Evolutionary conservation across 1,140 invertebrate genomes (phyloP).

Genomic region (Aphis craccivora): DNA sequence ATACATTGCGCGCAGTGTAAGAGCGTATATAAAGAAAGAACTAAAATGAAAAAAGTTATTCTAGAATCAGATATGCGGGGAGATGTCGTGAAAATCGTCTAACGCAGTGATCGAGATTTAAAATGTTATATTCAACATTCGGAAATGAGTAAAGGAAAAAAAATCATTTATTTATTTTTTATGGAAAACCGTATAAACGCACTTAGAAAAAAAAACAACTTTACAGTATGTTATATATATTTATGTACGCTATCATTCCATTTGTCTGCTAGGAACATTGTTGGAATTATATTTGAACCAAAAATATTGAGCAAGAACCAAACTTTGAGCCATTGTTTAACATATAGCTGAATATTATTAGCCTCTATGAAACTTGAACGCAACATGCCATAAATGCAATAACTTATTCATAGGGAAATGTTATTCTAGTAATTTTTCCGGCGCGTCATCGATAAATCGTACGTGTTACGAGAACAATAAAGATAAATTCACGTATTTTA

Average conservation of each 20-base stretch:
- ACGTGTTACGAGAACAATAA: neutral
- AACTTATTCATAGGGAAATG: neutral
- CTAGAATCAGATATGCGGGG: neutral
- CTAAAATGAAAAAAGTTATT: conserved; percentile 2
- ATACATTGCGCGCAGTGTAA: neutral
- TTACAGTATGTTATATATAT: neutral
- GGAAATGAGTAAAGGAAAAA: neutral
- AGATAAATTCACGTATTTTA: neutral
- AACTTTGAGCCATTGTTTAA: neutral
- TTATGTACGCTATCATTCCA: neutral
- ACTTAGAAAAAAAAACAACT: neutral
- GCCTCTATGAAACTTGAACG: neutral
- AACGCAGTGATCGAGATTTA: neutral
- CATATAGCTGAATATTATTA: neutral
- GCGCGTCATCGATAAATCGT: neutral
- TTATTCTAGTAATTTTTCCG: neutral
- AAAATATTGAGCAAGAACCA: neutral
- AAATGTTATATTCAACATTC: neutral
- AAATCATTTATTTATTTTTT: neutral
- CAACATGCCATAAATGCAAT: neutral
- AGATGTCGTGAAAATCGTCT: neutral
- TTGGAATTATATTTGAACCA: neutral
- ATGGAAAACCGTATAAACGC: neutral
- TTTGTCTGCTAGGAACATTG: neutral
- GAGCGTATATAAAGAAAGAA: neutral